phyloP scores from a whole-genome alignment of 1,140 invertebrate genomes.

The Tyrophagus putrescentiae region DNA sequence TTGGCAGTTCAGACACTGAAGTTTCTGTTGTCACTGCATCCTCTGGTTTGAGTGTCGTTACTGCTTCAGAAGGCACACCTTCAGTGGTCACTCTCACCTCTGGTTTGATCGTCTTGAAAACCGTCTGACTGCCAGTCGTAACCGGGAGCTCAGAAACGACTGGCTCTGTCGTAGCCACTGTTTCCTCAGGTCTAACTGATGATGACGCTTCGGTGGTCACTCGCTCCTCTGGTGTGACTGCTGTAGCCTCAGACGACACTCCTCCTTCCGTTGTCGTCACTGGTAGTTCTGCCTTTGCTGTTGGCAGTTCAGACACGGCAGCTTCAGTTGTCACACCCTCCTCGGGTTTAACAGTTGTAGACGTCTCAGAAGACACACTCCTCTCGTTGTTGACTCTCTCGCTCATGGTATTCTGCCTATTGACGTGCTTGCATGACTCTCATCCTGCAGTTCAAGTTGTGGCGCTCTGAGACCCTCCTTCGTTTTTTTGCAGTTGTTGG shows the following conservation, averaged over 20 bases:
- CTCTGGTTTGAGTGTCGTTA: neutral
- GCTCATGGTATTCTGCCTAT: neutral
- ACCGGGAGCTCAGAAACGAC: too few species aligned
- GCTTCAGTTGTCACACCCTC: neutral
- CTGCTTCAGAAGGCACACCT: neutral
- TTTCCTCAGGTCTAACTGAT: neutral
- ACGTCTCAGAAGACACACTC: neutral
- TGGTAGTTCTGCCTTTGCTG: too few species aligned
- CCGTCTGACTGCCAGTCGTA: too few species aligned
- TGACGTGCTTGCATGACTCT: neutral
- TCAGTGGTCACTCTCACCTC: neutral
- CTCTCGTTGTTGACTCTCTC: too few species aligned
- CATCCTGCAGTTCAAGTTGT: neutral
- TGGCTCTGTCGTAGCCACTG: too few species aligned
- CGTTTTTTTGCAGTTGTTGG: conserved; percentile 24
- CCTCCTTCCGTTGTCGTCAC: neutral
- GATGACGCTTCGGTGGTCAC: conserved; percentile 24
- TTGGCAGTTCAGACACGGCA: neutral
- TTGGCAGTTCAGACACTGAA: neutral
- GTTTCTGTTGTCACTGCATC: neutral
- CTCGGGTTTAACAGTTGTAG: neutral
- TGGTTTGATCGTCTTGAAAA: too few species aligned
- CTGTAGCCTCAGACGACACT: neutral
- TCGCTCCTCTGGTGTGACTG: conserved; percentile 24
- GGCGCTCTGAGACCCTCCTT: too few species aligned